Conservation (phyloP, 2,113 vertebrate genomes). For the Corynorhinus townsendii region DNA sequence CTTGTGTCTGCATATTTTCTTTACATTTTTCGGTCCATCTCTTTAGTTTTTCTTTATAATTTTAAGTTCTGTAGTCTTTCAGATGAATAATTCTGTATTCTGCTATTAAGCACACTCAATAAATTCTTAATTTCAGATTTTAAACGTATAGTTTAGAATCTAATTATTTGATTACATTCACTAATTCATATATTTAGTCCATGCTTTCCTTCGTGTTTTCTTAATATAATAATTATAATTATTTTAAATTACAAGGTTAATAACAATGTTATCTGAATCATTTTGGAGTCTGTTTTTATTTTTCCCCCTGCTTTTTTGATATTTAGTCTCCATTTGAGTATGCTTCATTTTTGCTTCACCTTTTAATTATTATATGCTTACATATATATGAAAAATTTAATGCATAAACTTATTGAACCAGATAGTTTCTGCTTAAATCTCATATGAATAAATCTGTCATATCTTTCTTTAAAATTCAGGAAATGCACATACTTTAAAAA, state of each 20-base stretch:
- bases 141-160: neutral
- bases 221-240: neutral
- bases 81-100: neutral
- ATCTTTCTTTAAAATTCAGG: conserved; percentile 1
- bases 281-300: neutral
- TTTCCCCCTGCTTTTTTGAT: neutral
- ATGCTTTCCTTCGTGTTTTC: neutral
- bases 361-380: neutral
- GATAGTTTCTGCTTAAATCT: neutral
- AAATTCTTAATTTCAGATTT: neutral
- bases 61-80: neutral
- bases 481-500: neutral
- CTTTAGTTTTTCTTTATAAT: neutral
- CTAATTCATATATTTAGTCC: neutral
- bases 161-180: neutral
- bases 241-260: neutral
- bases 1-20: neutral
- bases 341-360: neutral
- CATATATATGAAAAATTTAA: neutral
- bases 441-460: neutral
- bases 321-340: neutral
- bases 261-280: neutral
- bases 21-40: neutral
- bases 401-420: neutral
- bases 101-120: neutral